Conservation (phyloP, 2,888 invertebrate genomes). For the Synergus japonicus region DNA sequence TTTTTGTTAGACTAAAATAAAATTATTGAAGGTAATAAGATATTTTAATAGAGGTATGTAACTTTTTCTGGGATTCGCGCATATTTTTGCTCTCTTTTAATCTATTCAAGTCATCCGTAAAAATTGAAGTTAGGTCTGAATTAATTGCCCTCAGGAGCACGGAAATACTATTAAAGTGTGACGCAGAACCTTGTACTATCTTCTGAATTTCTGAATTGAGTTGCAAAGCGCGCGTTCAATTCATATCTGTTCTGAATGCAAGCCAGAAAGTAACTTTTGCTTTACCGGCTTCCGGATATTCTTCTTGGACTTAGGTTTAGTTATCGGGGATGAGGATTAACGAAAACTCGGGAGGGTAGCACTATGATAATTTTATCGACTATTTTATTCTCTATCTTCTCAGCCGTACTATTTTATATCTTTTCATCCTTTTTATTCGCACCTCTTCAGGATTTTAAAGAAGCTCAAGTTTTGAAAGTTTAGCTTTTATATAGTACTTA, state of each 20-base stretch:
- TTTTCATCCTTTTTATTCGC: neutral
- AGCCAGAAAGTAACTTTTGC: conserved; percentile 7
- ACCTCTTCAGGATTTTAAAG: neutral
- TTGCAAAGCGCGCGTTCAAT: neutral
- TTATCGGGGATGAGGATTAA: conserved; percentile 2
- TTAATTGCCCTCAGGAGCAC: neutral
- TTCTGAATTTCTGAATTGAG: neutral
- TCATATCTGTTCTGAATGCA: conserved; percentile 7
- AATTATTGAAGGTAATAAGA: too few species aligned
- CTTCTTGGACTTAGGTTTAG: neutral
- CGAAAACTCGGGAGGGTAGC: neutral
- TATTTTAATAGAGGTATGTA: too few species aligned
- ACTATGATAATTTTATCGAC: conserved; percentile 7
- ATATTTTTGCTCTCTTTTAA: neutral
- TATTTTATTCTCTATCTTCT: neutral
- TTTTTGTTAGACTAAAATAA: too few species aligned
- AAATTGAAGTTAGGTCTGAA: neutral
- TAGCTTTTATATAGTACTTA: neutral
- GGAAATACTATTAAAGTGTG: conserved; percentile 7
- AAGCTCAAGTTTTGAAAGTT: neutral
- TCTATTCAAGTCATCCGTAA: neutral
- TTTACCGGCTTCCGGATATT: conserved; percentile 7
- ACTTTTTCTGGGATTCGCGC: neutral
- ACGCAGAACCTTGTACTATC: conserved; percentile 7
- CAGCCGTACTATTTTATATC: neutral